These are phyloP conservation scores for Leguminivora glycinivorella DNA, from an alignment of 1,140 invertebrate species.

Conservation along the genomic window DNA sequence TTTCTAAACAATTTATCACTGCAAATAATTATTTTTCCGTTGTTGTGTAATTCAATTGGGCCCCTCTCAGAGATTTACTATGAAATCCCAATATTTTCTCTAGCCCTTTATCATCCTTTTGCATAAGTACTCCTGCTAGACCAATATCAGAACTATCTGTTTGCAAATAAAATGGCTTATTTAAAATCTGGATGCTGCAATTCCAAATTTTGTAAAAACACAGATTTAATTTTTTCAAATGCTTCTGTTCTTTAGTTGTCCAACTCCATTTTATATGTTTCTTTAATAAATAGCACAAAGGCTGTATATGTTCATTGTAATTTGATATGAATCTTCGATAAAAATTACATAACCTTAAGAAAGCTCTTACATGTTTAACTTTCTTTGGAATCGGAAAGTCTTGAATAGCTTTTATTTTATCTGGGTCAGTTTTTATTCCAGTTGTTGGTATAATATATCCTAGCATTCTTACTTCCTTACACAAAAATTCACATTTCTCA, in stretches of 20 bases:
- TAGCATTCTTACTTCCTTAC: conserved; percentile 44
- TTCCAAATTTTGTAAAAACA: conserved; percentile 40
- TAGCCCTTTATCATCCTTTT: conserved; percentile 33
- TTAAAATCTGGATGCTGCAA: conserved; percentile 42
- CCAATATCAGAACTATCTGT: conserved; percentile 47
- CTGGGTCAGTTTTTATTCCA: conserved; percentile 52
- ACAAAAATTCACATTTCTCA: conserved; percentile 47
- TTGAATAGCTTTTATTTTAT: conserved; percentile 46
- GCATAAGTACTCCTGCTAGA: conserved; percentile 45
- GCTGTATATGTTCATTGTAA: conserved; percentile 38
- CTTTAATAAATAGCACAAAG: conserved; percentile 46
- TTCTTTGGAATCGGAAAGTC: conserved; percentile 50
- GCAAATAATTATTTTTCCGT: conserved; percentile 57
- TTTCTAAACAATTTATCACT: conserved; percentile 44
- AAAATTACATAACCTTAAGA: conserved; percentile 58
- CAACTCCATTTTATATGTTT: conserved; percentile 37
- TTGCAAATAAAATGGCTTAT: conserved; percentile 43
- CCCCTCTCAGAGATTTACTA: conserved; percentile 36
- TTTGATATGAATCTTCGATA: conserved; percentile 53
- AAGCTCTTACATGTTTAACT: conserved; percentile 52
- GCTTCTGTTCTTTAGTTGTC: conserved; percentile 24
- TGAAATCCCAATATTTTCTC: conserved; percentile 37
- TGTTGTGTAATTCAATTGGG: conserved; percentile 47
- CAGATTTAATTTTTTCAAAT: conserved; percentile 33
- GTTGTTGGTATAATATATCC: conserved; percentile 47